phyloP scores from a whole-genome alignment of 2,113 vertebrate genomes.

The western clawed frog (Xenopus tropicalis) region DNA sequence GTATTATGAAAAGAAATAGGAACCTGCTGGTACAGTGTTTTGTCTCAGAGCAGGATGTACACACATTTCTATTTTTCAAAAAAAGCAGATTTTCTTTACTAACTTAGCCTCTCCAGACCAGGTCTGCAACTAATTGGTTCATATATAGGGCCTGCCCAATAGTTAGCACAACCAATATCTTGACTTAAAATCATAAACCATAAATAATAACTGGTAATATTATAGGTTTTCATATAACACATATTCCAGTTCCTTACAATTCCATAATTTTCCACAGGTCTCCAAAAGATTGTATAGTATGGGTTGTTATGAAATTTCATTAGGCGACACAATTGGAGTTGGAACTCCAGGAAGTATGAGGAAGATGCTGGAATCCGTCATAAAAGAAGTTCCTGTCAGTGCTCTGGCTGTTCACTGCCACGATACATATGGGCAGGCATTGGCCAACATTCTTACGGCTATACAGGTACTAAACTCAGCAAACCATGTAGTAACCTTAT shows the following conservation, averaged over 20 bases:
- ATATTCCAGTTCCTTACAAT: too few species aligned
- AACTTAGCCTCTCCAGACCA: too few species aligned
- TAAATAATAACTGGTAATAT: too few species aligned
- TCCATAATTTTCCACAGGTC: slow-evolving; percentile 65
- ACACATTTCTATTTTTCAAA: too few species aligned
- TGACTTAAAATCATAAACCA: too few species aligned
- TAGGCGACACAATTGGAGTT: slow-evolving; percentile 87
- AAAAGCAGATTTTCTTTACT: too few species aligned
- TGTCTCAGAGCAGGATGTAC: too few species aligned
- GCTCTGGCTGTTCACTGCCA: slow-evolving; percentile 90
- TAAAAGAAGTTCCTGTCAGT: slow-evolving; percentile 77
- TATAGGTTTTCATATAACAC: neutral
- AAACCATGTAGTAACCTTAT: neutral
- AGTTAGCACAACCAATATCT: too few species aligned
- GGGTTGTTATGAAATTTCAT: slow-evolving; percentile 92
- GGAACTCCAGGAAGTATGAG: slow-evolving; percentile 87
- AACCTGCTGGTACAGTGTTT: too few species aligned
- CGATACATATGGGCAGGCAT: slow-evolving; percentile 89
- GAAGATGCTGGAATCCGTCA: slow-evolving; percentile 80
- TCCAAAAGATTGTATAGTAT: slow-evolving; percentile 82
- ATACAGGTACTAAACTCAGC: slow-evolving; percentile 72
- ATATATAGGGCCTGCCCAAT: too few species aligned
- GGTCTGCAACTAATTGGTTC: too few species aligned
- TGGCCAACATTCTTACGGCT: slow-evolving; percentile 89
- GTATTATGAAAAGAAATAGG: too few species aligned